Percentiles rank a stretch among this genome's conserved stretches.
These are phyloP conservation scores for Cebidichthys violaceus DNA, from an alignment of 2,113 vertebrate species.

Conservation along the genomic window DNA sequence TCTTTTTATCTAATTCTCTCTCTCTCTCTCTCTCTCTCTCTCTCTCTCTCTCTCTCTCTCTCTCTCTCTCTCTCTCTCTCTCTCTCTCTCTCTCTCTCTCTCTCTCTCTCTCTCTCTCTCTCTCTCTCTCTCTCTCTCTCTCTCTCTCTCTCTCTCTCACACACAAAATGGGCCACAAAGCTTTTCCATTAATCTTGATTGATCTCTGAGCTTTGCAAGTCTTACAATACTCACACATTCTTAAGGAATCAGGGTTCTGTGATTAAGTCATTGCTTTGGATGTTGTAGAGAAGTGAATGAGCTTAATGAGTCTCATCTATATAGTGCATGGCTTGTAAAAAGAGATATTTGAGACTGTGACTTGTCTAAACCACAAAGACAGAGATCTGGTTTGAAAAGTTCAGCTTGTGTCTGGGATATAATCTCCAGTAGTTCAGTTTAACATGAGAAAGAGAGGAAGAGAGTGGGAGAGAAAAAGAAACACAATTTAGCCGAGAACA, in stretches of 20 bases:
- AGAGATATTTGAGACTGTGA: constrained; percentile 12
- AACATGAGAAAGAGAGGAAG: constrained; percentile 10
- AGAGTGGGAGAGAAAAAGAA: constrained; percentile 13
- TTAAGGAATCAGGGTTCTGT: constrained; percentile 63
- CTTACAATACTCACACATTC: constrained; percentile 55
- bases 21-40: background rate
- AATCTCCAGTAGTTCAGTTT: constrained; percentile 28
- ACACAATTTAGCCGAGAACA: constrained; percentile 55
- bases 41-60: constrained; percentile 22
- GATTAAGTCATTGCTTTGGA: constrained; percentile 42
- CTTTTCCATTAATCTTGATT: constrained; percentile 60
- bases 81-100: constrained; percentile 15
- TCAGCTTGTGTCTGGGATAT: constrained; percentile 24
- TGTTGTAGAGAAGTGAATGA: constrained; percentile 20
- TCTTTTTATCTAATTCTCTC: constrained; percentile 53
- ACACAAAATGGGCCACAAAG: constrained; percentile 61
- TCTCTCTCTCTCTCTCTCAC: constrained; percentile 20
- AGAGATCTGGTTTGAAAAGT: constrained; percentile 24
- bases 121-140: constrained; percentile 24
- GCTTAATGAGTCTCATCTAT: background rate
- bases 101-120: constrained; percentile 21
- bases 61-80: constrained; percentile 24
- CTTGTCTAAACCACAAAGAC: constrained; percentile 11
- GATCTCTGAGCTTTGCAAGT: constrained; percentile 42
- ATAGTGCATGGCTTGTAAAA: background rate